These are phyloP conservation scores for Sakesphorus luctuosus DNA, from an alignment of 2,113 vertebrate genomes.

Conservation along the genomic window DNA sequence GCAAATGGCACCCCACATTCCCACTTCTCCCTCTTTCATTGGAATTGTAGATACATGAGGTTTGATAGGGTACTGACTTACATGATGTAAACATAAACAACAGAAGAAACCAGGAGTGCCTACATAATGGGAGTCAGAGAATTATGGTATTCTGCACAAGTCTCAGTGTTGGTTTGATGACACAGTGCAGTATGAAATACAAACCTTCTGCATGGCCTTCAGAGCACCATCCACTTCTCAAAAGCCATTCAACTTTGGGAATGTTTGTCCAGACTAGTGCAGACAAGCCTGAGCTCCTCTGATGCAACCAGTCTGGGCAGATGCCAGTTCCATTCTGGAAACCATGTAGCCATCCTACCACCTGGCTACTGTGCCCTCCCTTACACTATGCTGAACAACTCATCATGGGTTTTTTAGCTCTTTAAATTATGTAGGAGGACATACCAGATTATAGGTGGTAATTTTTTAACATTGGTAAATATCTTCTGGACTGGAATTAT, in stretches of 20 bases:
- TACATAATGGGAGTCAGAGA: background rate
- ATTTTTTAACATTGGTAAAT: background rate
- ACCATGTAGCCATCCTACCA: background rate
- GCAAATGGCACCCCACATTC: background rate
- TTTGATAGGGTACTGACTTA: background rate
- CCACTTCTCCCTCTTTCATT: background rate
- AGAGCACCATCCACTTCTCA: background rate
- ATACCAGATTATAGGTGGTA: background rate
- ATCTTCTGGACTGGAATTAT: background rate
- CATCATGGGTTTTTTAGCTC: background rate
- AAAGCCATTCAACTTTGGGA: background rate
- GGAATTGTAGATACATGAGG: background rate
- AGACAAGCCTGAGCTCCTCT: background rate
- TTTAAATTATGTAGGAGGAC: background rate
- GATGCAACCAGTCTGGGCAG: background rate
- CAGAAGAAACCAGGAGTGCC: background rate
- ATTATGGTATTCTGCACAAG: background rate
- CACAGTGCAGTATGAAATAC: background rate
- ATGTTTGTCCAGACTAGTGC: background rate
- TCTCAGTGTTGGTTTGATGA: background rate
- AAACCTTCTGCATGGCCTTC: fast-evolving
- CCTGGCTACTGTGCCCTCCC: background rate
- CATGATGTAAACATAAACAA: background rate
- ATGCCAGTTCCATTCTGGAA: background rate
- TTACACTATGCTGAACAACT: background rate